Evolutionary conservation across 2,797 vertebrate genomes (phyloP).

Genomic region (Lagorchestes hirsutus): DNA sequence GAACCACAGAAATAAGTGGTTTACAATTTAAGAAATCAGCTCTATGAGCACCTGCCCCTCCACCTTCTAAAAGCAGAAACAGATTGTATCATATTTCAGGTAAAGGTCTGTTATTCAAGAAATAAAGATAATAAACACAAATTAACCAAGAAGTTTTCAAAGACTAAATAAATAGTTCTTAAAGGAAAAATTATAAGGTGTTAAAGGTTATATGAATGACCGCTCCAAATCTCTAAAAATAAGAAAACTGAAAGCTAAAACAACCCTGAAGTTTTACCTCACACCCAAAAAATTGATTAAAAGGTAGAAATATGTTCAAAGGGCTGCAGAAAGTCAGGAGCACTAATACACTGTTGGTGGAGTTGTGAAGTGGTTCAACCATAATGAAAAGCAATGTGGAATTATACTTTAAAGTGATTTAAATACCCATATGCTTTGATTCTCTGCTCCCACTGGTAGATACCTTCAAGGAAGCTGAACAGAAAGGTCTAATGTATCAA

Average conservation of each 20-base stretch:
- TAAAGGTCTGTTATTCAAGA: neutral
- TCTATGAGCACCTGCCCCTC: neutral
- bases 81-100: neutral
- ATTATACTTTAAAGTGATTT: neutral
- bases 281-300: neutral
- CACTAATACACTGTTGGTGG: neutral
- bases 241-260: neutral
- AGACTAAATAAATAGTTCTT: neutral
- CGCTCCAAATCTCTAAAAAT: neutral
- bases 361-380: neutral
- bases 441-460: neutral
- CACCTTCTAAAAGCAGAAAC: conserved; percentile 22
- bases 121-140: neutral
- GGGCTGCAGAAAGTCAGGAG: neutral
- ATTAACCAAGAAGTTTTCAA: neutral
- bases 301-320: neutral
- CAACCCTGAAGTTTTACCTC: neutral
- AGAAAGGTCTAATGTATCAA: neutral
- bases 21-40: neutral
- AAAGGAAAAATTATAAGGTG: neutral
- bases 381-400: neutral
- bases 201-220: neutral
- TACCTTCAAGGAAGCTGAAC: neutral
- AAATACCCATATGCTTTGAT: neutral
- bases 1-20: neutral